Percentiles rank a stretch among this genome's conserved stretches.
Conservation (phyloP, 2,113 vertebrate genomes). For the Synchiropus splendidus region DNA sequence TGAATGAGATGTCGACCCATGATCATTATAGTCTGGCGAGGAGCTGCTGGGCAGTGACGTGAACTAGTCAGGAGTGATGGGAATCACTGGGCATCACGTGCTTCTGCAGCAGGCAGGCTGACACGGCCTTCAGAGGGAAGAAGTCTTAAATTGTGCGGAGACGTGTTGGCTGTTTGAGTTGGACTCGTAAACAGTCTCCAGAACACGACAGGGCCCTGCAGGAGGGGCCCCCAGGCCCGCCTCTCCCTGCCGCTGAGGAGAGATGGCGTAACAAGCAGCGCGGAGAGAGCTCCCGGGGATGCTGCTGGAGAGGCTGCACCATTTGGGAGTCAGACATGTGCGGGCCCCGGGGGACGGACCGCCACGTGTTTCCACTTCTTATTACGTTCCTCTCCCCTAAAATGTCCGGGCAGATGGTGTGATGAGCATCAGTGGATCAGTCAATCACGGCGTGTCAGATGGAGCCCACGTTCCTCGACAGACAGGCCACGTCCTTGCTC, state of each 20-base stretch:
- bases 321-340: constrained; percentile 55
- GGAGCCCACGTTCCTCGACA: too few relatives aligned
- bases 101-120: too few relatives aligned
- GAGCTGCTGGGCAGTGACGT: too few relatives aligned
- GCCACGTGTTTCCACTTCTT: constrained; percentile 37
- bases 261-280: constrained; percentile 36
- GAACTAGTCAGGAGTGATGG: too few relatives aligned
- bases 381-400: background rate
- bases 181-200: constrained; percentile 19
- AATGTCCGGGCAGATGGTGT: constrained; percentile 12
- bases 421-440: too few relatives aligned
- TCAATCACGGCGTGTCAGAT: too few relatives aligned
- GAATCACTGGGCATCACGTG: too few relatives aligned
- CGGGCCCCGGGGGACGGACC: constrained; percentile 38
- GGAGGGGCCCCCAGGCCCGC: constrained; percentile 27
- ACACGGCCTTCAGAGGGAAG: too few relatives aligned
- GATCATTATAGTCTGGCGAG: too few relatives aligned
- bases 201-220: constrained; percentile 39
- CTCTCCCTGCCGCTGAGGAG: constrained; percentile 42
- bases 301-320: constrained; percentile 41
- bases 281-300: constrained; percentile 30
- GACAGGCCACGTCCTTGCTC: too few relatives aligned
- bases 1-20: too few relatives aligned
- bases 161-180: constrained; percentile 16
- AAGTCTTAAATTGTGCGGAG: too few relatives aligned